These are phyloP conservation scores for Cotesia typhae DNA, from an alignment of 1,140 invertebrate genomes.

Conservation along the genomic window DNA sequence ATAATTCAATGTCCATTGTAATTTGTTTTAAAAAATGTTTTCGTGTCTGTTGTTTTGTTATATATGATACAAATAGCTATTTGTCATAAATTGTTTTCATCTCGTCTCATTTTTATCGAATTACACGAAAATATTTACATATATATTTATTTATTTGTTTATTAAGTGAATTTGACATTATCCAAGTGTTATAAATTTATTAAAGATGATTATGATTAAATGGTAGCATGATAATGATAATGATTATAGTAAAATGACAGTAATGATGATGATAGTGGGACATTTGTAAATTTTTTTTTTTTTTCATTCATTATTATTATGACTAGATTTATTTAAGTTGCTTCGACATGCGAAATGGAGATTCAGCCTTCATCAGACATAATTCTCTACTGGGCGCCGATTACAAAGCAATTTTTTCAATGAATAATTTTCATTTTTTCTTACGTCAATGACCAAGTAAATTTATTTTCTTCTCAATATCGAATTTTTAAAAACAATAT, in stretches of 20 bases:
- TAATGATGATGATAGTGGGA: too few relatives aligned
- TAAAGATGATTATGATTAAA: constrained; percentile 5
- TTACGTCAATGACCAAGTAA: neutral
- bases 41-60: neutral
- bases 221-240: neutral
- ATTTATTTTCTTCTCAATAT: too few relatives aligned
- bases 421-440: neutral
- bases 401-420: constrained; percentile 15
- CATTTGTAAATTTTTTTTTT: neutral
- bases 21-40: neutral
- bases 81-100: too few relatives aligned
- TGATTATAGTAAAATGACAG: too few relatives aligned
- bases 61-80: too few relatives aligned
- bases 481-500: too few relatives aligned
- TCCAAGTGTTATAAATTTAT: constrained; percentile 9
- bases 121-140: constrained; percentile 23
- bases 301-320: neutral
- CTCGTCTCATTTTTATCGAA: neutral
- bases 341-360: constrained; percentile 2
- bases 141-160: neutral
- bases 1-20: neutral
- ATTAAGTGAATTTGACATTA: neutral
- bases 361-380: neutral
- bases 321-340: constrained; percentile 15
- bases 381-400: constrained; percentile 16